Base-by-base conservation (phyloP, 2,113 vertebrate genomes). In the Brevimyrus niger region DNA sequence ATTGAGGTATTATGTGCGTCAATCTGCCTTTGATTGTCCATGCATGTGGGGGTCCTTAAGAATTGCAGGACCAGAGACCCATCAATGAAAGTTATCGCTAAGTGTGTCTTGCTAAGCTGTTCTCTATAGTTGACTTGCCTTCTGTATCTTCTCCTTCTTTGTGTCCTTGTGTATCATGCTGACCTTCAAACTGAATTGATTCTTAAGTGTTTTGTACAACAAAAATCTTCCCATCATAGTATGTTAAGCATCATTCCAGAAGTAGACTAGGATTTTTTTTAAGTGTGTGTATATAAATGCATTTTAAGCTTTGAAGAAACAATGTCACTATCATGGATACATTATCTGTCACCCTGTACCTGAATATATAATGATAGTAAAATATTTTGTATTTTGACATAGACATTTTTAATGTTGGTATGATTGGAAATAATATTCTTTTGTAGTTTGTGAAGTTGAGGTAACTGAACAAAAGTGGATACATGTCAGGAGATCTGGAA, bases 211-310 rank as follows among this genome's bases (percentile, higher is more conserved):
- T 48, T 35, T 65, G 53, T 61, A 5, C 4, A 48, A 88, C 44
- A 86, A 88, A 73, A 19, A n/a, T 90, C 4, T 86, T 91, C 65
- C 53, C 35, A 88, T 88, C 90, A 88, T 82, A 86, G 87, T 84
- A 80, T 80, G 15, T 84, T 84, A 92, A 93, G 88, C 93, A 92
- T 92, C 92, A 92, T 94, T 93, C 88, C 91, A 92, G 53, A 92
- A 88, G 76, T 91, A 92, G 91, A 86, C 15, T 87, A 90, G 89
- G 89, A 91, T 92, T 92, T 91, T 42, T 46, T 91, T 88, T 94
- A 90, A 90, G 38, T 83, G 44, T 87, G 50, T 94, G 94, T 94
- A 93, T 91, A 94, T 94, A 93, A 94, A 92, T 83, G 91, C 92
- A 91, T 93, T 93, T 95, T 93, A 91, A 42, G 35, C 73, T 92